Conservation (phyloP, 2,113 vertebrate genomes). For the Isurus oxyrinchus region DNA sequence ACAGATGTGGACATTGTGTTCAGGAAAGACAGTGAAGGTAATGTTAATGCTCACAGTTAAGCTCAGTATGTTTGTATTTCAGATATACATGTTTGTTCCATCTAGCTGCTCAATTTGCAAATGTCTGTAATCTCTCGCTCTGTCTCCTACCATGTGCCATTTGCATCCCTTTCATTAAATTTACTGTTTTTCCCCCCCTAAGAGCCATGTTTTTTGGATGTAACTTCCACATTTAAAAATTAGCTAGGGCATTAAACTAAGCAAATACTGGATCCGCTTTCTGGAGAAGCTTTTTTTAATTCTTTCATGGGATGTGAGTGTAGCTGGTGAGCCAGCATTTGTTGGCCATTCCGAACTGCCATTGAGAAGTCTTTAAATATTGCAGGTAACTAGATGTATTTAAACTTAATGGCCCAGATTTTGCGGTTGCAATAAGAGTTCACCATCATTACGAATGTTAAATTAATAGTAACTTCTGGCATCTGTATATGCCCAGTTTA, state of each 20-base stretch:
- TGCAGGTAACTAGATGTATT: background rate
- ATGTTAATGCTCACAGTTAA: conserved; percentile 30
- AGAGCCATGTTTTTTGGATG: background rate
- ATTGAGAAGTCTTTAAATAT: background rate
- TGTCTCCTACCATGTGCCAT: background rate
- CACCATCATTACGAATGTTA: too few relatives aligned
- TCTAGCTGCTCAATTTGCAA: background rate
- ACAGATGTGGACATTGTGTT: conserved; percentile 74
- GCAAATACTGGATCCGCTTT: background rate
- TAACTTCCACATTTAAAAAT: background rate
- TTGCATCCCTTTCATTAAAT: conserved; percentile 31
- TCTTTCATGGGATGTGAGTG: too few relatives aligned
- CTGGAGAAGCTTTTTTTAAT: background rate
- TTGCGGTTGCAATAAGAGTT: too few relatives aligned
- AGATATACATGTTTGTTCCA: background rate
- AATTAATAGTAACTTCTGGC: too few relatives aligned
- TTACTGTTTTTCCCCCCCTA: conserved; percentile 35
- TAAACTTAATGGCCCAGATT: background rate
- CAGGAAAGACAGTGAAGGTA: conserved; percentile 76
- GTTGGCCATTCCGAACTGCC: too few relatives aligned
- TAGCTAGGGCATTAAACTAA: background rate
- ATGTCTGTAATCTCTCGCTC: background rate
- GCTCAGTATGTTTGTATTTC: background rate
- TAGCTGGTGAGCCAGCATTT: too few relatives aligned
- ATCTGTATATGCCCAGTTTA: too few relatives aligned